Evolutionary conservation across 1,140 invertebrate genomes (phyloP).

Genomic region (Brachionus sp.): DNA sequence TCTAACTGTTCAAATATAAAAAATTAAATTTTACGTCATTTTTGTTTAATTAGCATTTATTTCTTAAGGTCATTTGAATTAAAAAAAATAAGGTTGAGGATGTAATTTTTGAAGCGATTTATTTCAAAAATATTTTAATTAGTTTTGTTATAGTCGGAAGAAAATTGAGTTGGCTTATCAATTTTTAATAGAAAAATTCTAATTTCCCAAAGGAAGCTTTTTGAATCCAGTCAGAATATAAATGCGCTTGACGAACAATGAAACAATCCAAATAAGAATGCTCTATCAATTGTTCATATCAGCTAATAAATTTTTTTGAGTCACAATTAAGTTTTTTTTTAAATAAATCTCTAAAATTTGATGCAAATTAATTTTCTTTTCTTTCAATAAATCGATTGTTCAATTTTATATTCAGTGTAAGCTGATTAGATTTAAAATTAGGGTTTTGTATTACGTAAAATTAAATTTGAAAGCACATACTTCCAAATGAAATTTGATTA

Average conservation of each 20-base stretch:
- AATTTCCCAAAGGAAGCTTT: slow-evolving; percentile 26
- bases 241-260: background rate
- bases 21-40: background rate
- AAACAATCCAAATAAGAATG: background rate
- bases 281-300: background rate
- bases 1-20: background rate
- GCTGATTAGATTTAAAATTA: background rate
- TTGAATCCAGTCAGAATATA: slow-evolving; percentile 2
- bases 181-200: background rate
- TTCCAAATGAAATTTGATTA: background rate
- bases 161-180: background rate
- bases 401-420: background rate
- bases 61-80: background rate
- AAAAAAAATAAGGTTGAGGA: background rate
- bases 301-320: background rate
- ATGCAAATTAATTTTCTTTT: background rate
- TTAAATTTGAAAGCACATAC: background rate
- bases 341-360: background rate
- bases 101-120: background rate
- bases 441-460: background rate
- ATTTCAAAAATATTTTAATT: background rate
- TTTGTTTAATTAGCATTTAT: background rate
- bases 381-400: background rate
- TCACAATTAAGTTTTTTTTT: background rate
- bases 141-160: background rate